phyloP scores from a whole-genome alignment of 2,888 invertebrate genomes.

The Trachelus iudaicus region DNA sequence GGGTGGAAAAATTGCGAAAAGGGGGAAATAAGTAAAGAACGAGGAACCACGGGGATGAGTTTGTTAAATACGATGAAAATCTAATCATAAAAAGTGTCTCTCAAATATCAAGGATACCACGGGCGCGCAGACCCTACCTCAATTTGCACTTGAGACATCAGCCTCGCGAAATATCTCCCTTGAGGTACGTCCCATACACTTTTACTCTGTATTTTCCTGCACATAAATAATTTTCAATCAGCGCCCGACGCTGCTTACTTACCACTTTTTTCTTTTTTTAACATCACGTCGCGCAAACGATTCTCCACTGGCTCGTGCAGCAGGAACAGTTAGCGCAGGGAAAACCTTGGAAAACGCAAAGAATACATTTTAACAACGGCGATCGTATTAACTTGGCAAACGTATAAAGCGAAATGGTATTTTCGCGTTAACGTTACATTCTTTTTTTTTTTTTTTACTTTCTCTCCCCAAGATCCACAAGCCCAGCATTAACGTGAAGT shows the following conservation, averaged over 20 bases:
- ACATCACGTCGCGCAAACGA: not conserved
- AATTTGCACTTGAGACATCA: constrained; percentile 9
- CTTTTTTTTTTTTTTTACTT: not conserved
- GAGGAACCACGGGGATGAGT: not conserved
- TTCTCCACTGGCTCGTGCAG: not conserved
- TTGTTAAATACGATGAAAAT: constrained; percentile 6
- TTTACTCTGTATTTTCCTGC: constrained; percentile 3
- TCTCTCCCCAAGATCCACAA: not conserved
- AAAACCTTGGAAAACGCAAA: not conserved
- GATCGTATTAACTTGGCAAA: not conserved
- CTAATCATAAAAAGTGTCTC: not conserved
- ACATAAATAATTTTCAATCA: constrained; percentile 13
- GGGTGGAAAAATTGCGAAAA: not conserved
- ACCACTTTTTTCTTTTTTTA: not conserved
- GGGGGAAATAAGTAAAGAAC: not conserved
- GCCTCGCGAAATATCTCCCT: constrained; percentile 1
- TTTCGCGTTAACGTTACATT: not conserved
- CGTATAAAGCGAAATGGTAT: not conserved
- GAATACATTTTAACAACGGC: not conserved
- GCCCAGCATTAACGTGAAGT: not conserved
- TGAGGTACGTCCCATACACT: not conserved
- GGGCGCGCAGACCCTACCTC: not conserved
- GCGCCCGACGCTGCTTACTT: not conserved
- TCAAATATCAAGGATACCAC: not conserved
- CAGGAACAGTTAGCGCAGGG: not conserved